A percentile compares a stretch with the other conserved stretches of the same genome.
phyloP scores from a whole-genome alignment of 2,888 invertebrate species.

The Nomada ruficornis region DNA sequence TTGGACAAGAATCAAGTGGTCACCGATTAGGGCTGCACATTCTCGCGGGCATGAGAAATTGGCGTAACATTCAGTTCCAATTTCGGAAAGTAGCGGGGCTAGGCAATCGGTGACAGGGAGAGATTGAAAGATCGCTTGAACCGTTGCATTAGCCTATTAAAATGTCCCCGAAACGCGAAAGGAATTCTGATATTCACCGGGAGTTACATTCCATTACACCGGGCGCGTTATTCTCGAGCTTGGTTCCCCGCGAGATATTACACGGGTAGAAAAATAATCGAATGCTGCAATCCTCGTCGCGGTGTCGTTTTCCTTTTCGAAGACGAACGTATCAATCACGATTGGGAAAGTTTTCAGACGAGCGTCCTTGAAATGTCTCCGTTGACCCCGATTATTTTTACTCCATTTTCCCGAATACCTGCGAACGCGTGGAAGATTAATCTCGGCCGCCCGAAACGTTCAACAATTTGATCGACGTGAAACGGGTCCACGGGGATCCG shows the following conservation, averaged over 20 bases:
- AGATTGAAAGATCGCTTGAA: neutral
- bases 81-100: neutral
- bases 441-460: too few species aligned
- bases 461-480: too few species aligned
- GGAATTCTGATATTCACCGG: neutral
- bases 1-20: neutral
- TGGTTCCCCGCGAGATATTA: neutral
- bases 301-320: too few species aligned
- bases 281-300: too few species aligned
- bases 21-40: neutral
- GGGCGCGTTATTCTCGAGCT: neutral
- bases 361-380: too few species aligned
- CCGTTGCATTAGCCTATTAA: neutral
- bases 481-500: neutral
- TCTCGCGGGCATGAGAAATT: neutral
- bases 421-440: too few species aligned
- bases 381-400: too few species aligned
- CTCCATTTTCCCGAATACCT: too few species aligned
- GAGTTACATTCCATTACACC: neutral
- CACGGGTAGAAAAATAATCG: too few species aligned
- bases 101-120: too few species aligned
- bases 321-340: too few species aligned
- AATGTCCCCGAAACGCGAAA: neutral
- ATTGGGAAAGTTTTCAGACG: too few species aligned
- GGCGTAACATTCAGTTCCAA: neutral